phyloP scores from a whole-genome alignment of 2,797 vertebrate genomes.

The Manis crassicaudata region DNA sequence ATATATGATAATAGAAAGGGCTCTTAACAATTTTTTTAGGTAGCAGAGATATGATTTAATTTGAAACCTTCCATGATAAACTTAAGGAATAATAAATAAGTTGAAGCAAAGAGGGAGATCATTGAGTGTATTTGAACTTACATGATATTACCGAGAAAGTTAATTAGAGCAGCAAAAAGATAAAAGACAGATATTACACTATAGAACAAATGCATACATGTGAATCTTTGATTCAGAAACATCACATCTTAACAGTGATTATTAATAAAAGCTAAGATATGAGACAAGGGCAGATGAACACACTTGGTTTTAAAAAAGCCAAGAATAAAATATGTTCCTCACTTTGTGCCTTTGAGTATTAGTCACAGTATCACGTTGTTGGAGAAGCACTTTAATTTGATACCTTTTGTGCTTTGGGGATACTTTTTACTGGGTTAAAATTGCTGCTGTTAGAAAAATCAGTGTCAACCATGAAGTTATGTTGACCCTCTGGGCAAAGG shows the following conservation, averaged over 20 bases:
- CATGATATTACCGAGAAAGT: neutral
- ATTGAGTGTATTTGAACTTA: neutral
- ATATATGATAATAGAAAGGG: neutral
- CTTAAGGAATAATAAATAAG: constrained; percentile 12
- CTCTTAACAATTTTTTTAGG: neutral
- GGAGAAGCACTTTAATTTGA: constrained; percentile 74
- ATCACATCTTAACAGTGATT: constrained; percentile 42
- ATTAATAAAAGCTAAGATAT: constrained; percentile 57
- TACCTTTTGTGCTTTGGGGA: constrained; percentile 76
- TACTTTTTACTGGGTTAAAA: constrained; percentile 74
- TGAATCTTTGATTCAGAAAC: constrained; percentile 5
- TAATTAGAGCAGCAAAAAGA: neutral
- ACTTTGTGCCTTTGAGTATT: constrained; percentile 66
- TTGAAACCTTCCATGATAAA: constrained; percentile 30
- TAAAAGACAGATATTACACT: neutral
- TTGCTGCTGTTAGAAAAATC: constrained; percentile 77
- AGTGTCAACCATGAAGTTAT: constrained; percentile 76
- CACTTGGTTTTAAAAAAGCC: constrained; percentile 45
- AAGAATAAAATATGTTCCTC: constrained; percentile 54
- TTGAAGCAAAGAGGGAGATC: neutral
- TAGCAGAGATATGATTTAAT: neutral
- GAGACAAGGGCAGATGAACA: constrained; percentile 23
- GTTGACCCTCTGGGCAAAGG: constrained; percentile 75
- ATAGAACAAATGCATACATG: neutral
- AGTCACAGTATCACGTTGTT: constrained; percentile 66